Evolutionary conservation across 2,888 invertebrate species (phyloP).

Genomic region (Ophion costatus): DNA sequence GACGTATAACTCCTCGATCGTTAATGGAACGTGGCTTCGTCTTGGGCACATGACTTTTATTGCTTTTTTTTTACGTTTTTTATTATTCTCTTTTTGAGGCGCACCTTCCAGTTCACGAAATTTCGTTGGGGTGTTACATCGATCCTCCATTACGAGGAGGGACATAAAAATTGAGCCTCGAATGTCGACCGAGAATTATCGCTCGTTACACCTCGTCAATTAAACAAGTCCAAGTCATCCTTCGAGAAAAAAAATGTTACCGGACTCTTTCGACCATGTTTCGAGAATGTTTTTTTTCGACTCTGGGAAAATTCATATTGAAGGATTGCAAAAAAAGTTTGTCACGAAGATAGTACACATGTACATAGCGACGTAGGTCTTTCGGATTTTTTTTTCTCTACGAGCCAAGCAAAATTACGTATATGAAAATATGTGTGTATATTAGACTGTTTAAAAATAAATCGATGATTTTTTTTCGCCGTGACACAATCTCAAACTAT

Average conservation of each 20-base stretch:
- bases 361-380: too few relatives aligned
- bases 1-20: background rate
- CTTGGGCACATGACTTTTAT: background rate
- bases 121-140: background rate
- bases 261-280: too few relatives aligned
- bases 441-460: too few relatives aligned
- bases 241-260: background rate
- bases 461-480: too few relatives aligned
- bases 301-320: too few relatives aligned
- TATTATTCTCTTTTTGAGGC: background rate
- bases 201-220: background rate
- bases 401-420: too few relatives aligned
- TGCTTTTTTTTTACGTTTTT: background rate
- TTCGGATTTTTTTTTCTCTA: too few relatives aligned
- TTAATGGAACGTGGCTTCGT: conserved; percentile 4
- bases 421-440: too few relatives aligned
- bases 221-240: background rate
- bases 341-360: too few relatives aligned
- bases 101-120: background rate
- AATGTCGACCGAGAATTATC: background rate
- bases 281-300: too few relatives aligned
- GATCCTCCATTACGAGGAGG: conserved; percentile 2
- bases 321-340: too few relatives aligned
- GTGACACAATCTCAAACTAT: too few relatives aligned
- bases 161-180: background rate